Conservation (phyloP, 2,113 vertebrate species). For the Noturus placidus region DNA sequence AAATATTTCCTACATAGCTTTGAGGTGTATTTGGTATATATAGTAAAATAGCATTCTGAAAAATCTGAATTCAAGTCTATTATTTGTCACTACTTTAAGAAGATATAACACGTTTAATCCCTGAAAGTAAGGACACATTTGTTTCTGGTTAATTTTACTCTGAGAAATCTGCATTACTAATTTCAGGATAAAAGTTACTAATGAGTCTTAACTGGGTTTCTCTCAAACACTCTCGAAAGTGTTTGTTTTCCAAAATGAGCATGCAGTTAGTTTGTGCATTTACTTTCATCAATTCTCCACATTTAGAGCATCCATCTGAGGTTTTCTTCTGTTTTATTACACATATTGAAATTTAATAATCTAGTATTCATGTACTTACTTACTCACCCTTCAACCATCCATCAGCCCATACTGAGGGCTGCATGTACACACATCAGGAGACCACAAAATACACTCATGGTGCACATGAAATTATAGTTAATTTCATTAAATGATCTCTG, state of each 20-base stretch:
- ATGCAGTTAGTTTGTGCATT: not conserved
- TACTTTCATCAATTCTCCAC: constrained; percentile 1
- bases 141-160: not conserved
- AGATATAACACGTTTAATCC: not conserved
- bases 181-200: not conserved
- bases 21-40: not conserved
- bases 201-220: not conserved
- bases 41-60: too few species aligned
- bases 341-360: not conserved
- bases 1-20: not conserved
- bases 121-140: too few species aligned
- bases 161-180: not conserved
- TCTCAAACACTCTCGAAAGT: not conserved
- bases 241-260: not conserved
- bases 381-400: not conserved
- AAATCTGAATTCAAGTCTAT: not conserved
- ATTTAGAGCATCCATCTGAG: not conserved
- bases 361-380: not conserved
- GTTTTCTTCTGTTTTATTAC: not conserved
- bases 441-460: not conserved
- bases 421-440: not conserved
- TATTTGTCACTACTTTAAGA: not conserved
- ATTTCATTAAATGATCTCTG: not conserved
- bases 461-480: not conserved
- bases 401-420: not conserved